A percentile compares a stretch with the other conserved stretches of the same genome.
phyloP scores from a whole-genome alignment of 2,888 invertebrate species.

The Melipona bicolor region DNA sequence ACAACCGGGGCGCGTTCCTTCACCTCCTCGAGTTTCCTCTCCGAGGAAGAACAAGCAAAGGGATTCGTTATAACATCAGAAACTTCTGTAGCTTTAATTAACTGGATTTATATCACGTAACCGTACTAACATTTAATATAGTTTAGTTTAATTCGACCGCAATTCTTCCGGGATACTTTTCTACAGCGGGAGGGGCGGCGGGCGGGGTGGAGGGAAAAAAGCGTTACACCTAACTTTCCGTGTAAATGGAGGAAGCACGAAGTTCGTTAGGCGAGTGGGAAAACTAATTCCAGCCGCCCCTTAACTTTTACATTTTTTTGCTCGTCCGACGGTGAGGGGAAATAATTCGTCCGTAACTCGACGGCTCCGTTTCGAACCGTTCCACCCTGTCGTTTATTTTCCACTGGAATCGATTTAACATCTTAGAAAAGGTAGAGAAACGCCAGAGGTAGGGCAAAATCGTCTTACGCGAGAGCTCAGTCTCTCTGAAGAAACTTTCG shows the following conservation, averaged over 20 bases:
- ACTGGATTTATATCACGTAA: slow-evolving; percentile 49
- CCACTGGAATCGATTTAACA: slow-evolving; percentile 17
- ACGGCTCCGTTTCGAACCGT: slow-evolving; percentile 20
- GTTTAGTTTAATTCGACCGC: slow-evolving; percentile 43
- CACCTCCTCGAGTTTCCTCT: slow-evolving; percentile 16
- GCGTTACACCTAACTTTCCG: slow-evolving; percentile 38
- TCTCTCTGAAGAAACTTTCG: no score
- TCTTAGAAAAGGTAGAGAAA: not conserved
- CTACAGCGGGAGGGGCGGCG: not conserved
- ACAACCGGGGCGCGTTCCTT: not conserved
- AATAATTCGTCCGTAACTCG: slow-evolving; percentile 30
- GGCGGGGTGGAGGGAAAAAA: not conserved
- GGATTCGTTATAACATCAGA: slow-evolving; percentile 36
- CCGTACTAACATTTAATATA: slow-evolving; percentile 42
- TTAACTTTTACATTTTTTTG: slow-evolving; percentile 12
- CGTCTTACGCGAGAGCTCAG: no score
- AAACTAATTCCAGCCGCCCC: slow-evolving; percentile 41
- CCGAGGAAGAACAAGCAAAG: slow-evolving; percentile 20
- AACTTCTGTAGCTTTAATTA: slow-evolving; percentile 57
- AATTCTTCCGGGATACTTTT: slow-evolving; percentile 36
- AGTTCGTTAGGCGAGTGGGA: slow-evolving; percentile 46
- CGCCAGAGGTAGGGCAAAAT: not conserved
- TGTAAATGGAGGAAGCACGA: slow-evolving; percentile 50
- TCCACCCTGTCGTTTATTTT: slow-evolving; percentile 17
- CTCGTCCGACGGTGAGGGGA: not conserved